Evolutionary conservation across 2,888 invertebrate genomes (phyloP), one percentile per base, ranked within the genome.

Genomic region (Amphimallon solstitiale): DNA sequence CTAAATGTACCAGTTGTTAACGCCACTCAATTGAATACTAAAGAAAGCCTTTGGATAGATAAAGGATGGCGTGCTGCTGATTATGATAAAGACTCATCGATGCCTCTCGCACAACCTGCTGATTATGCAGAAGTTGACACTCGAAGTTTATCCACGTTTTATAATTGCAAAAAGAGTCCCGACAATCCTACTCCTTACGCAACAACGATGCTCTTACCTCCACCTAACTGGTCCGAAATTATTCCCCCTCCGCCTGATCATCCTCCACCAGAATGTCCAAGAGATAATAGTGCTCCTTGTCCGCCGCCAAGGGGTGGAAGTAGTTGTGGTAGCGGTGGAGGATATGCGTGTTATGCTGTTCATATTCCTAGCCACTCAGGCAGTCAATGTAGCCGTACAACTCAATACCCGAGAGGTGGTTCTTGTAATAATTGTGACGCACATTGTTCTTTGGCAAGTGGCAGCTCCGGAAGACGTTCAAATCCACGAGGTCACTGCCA

Each of bases 141-240:
- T 3, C 81, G 86, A 59, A 89, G 87, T 75, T 82, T 91, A 79
- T 90, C 90, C 63, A 90, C 91, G 0, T 91, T 91, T 78, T 90
- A 91, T 80, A 88, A 88, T 74, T 85, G 86, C 73, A 87, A 89
- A 78, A 89, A 89, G 79, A 87, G 87, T 63, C 85, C 87, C 7
- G 88, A 87, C 72, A 87, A 88, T 78, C 89, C 90, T 0, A 88
- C 88, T 1, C 92, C 91, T 0, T 92, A 91, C 80, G 92, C 92
- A 12, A 92, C 91, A 0, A 91, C 92, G 9, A 91, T 90, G 82
- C 83, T 91, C 38, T 85, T 91, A 3, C 82, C 82, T 2, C 80
- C 82, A 65, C 85, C 86, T 23, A 86, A 85, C 77, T 87, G 86
- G 86, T 84, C 84, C 43, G 87, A 87, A 77, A 85, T 87, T 64